Percentiles rank a stretch among this genome's conserved stretches.
phyloP scores from a whole-genome alignment of 2,113 vertebrate genomes.

The Cervus canadensis region DNA sequence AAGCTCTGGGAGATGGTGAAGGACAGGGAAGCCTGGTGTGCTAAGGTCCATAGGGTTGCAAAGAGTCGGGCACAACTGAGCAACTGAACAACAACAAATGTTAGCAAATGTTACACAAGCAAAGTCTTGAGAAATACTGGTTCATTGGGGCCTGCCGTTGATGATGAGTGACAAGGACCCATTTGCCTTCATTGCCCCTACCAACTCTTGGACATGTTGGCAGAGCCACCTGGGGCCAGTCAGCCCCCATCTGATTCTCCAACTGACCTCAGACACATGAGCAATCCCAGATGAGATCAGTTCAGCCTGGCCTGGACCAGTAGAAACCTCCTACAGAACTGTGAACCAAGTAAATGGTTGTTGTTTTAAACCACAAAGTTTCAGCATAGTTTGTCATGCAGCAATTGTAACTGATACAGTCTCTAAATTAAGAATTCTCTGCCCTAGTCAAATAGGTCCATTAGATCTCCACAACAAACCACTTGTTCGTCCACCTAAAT shows the following conservation, averaged over 20 bases:
- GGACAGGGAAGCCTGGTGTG: not conserved
- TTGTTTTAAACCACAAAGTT: not conserved
- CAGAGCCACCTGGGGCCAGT: not conserved
- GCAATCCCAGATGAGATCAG: not conserved
- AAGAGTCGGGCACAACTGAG: not conserved
- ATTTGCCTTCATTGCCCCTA: not conserved
- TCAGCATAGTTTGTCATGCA: not conserved
- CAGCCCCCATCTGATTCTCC: not conserved
- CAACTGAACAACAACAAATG: not conserved
- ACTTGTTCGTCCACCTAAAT: not conserved
- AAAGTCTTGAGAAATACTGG: not conserved
- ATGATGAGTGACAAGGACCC: not conserved
- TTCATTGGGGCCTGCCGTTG: not conserved
- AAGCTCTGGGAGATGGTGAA: not conserved
- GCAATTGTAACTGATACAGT: not conserved
- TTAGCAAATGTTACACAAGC: not conserved
- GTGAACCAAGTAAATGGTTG: not conserved
- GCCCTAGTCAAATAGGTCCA: not conserved
- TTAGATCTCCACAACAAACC: not conserved
- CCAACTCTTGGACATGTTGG: not conserved
- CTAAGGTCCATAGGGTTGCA: not conserved
- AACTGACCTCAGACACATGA: not conserved
- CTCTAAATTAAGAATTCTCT: not conserved
- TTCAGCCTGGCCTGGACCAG: not conserved
- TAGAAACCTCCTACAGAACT: not conserved